Base-by-base conservation (phyloP, 2,113 vertebrate species). In the Oryzias curvinotus region DNA sequence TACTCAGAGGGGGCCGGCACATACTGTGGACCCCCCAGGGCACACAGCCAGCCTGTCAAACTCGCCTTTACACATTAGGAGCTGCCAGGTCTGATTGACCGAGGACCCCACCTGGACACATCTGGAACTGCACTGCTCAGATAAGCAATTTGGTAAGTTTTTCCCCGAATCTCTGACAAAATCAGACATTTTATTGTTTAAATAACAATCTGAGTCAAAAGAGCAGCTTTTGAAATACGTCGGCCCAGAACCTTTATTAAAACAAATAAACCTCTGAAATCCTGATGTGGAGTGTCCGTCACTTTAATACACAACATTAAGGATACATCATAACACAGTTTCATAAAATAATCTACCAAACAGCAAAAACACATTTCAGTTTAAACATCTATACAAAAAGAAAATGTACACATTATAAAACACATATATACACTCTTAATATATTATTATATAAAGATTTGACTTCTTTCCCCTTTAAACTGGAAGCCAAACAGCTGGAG, bases 381-480 rank as follows among this genome's bases (percentile, higher is more conserved):
- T 92, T 83, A 92, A 89, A 90, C 85, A 84, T 87, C 89, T 93
- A 91, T 93, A 91, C 90, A 93, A 85, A 36, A 90, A 82, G 86
- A 86, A 89, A 88, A 92, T 93, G 84, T 93, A 93, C 92, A 92
- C 83, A 88, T 91, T 91, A 93, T 92, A 89, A 85, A 90, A 92
- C 90, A 91, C 78, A 83, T 93, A 92, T 93, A 90, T 91, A 93
- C 91, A 92, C 85, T 88, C 85, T 88, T 88, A 93, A 93, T 93
- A 93, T 93, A 93, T 93, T 93, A 93, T 92, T 92, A 91, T 92
- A 93, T 93, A 92, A 87, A 91, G 76, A 87, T 89, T 89, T 93
- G 85, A 84, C 75, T 52, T 68, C 74, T 86, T 84, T 60, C 68
- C 57, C 66, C 81, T 89, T 71, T 73, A 80, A 83, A 85, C 57